Base-by-base conservation (phyloP, 2,113 vertebrate species). In the Bagarius yarrelli region DNA sequence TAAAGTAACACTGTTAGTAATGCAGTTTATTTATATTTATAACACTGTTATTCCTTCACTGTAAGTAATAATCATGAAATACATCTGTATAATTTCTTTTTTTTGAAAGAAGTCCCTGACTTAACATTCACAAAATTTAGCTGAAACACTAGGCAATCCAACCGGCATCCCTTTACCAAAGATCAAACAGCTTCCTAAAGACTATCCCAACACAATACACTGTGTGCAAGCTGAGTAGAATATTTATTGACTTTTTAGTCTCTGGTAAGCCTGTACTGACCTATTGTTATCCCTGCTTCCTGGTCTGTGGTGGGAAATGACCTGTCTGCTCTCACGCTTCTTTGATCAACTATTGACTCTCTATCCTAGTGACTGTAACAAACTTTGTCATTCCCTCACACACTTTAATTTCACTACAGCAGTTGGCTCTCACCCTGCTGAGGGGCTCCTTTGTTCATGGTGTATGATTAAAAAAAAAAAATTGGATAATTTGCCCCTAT, bases 151-250 rank as follows among this genome's bases (percentile, higher is more conserved):
- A 57, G 76, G 63, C 84, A 70, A 52, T 50, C 74, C 70, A 72
- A 70, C 76, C 64, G 69, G 78, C 74, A 85, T 78, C 78, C 69
- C 66, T 32, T 40, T 30, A 55, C 79, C 83, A 74, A 81, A 81
- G 81, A 76, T 85, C 79, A 83, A 83, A 86, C 66, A 76, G 74
- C 81, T 83, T 78, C 72, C 78, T 83, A 75, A 81, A 83, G 71
- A 76, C 74, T 18, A 81, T 73, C 81, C 73, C 78, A 83, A 79
- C 63, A 81, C 81, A 59, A 32, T 25, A 67, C 72, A 52, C 27
- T 25, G 9, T 52, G 44, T 78, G 47, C 36, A 78, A 78, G 60
- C 61, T 55, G 60, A 78, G 76, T 2, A 66, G 76, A 78, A 66
- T 78, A 66, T 78, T 78, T 78, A 78, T 72, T 78, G 76, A 78